Base-by-base conservation (phyloP, 2,797 vertebrate species). In the Epinephelus awoara region DNA sequence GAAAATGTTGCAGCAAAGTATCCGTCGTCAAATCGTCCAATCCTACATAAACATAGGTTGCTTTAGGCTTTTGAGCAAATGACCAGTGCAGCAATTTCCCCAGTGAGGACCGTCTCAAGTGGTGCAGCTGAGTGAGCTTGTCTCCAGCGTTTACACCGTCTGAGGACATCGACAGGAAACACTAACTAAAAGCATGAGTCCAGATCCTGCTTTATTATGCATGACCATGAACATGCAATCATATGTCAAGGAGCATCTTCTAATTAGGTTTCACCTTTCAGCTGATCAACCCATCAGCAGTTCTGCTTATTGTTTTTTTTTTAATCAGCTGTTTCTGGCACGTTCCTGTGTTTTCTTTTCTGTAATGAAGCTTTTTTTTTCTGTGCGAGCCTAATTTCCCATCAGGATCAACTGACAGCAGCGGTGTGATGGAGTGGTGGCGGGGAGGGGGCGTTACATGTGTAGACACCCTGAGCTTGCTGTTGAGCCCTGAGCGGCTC, bases 381-480 rank as follows among this genome's bases (percentile, higher is more conserved):
- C 52, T 17, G 38, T 23, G 49, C 3, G 4, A 59, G 66, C 50
- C 58, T 72, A 46, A 21, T 74, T 81, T 79, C 78, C 78, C 82
- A 77, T 73, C 70, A 71, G 59, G 77, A 73, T 57, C 67, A 38
- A 21, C 76, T 85, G 85, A 86, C 80, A 80, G 82, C 80, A 3
- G 50, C 42, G 11, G 70, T 5, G 49, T 85, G 88, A 88, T 85
- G 83, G 85, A 89, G 83, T 55, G 79, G 58, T 68, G 88, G 83
- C 64, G 69, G 72, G 76, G 62, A 23, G 75, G 68, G 81, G 71
- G 79, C 74, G 67, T 67, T 80, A 85, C 82, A 84, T 79, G 73
- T 84, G 80, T 77, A 82, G 81, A 89, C 85, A 85, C 87, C 79
- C 74, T 68, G 80, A 86, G 88, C 87, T 85, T 77, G 85, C 86